These are phyloP conservation scores for Leguminivora glycinivorella DNA, from an alignment of 1,140 invertebrate species.

Conservation along the genomic window DNA sequence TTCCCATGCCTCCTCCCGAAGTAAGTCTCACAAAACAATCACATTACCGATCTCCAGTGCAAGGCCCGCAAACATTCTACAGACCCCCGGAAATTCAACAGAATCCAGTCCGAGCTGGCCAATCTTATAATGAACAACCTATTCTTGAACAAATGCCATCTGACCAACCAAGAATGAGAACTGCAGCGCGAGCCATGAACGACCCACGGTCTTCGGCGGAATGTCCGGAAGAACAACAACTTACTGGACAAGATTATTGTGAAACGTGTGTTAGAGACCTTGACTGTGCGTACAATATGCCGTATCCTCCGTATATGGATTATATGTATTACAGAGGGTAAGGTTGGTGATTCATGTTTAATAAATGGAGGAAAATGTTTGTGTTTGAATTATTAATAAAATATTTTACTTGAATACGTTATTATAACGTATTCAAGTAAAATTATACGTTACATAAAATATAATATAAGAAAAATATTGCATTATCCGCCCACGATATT, in stretches of 20 bases:
- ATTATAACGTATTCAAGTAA: no score
- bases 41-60: neutral
- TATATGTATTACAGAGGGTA: neutral
- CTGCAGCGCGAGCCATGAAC: neutral
- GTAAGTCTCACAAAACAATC: neutral
- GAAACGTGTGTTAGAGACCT: neutral
- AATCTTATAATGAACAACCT: neutral
- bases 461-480: no score
- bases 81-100: neutral
- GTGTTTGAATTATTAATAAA: no score
- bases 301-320: slow-evolving; percentile 3
- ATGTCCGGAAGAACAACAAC: slow-evolving; percentile 17
- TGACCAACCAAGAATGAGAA: neutral
- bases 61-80: neutral
- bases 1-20: neutral
- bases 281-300: slow-evolving; percentile 11
- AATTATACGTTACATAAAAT: no score
- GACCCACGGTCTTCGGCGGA: neutral
- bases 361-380: neutral
- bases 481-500: no score
- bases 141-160: neutral
- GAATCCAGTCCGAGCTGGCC: neutral
- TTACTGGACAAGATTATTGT: neutral
- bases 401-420: no score
- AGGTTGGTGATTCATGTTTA: neutral